Percentiles rank a stretch among this genome's conserved stretches.
Evolutionary conservation across 2,888 invertebrate genomes (phyloP).

Genomic region (Eupithecia dodoneata): DNA sequence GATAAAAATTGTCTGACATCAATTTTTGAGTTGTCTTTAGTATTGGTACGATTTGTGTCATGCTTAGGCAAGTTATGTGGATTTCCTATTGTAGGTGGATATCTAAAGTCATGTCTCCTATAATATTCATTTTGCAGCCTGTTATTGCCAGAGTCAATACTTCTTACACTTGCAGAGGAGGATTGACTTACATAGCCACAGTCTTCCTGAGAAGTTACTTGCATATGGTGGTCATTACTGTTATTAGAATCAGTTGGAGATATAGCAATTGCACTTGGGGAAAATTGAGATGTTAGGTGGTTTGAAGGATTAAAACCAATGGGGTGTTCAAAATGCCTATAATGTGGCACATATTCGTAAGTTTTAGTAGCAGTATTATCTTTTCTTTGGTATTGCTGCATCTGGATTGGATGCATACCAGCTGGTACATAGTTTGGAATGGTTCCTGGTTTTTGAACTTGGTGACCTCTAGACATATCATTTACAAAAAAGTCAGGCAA

Average conservation of each 20-base stretch:
- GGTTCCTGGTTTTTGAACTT: slow-evolving; percentile 64
- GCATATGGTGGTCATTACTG: slow-evolving; percentile 72
- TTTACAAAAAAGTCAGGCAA: slow-evolving; percentile 66
- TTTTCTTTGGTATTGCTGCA: slow-evolving; percentile 70
- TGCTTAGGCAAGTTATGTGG: slow-evolving; percentile 53
- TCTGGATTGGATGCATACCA: slow-evolving; percentile 63
- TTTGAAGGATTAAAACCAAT: slow-evolving; percentile 61
- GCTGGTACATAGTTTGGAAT: slow-evolving; percentile 65
- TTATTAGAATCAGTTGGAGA: slow-evolving; percentile 77
- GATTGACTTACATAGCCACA: slow-evolving; percentile 81
- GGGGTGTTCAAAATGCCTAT: slow-evolving; percentile 66
- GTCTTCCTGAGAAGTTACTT: slow-evolving; percentile 72
- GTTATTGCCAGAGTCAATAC: slow-evolving; percentile 67
- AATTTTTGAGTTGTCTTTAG: slow-evolving; percentile 68
- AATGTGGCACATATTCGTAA: slow-evolving; percentile 68
- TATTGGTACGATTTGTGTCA: slow-evolving; percentile 48
- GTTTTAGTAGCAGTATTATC: slow-evolving; percentile 63
- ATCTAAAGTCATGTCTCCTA: slow-evolving; percentile 66
- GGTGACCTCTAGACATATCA: slow-evolving; percentile 64
- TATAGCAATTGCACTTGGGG: slow-evolving; percentile 73
- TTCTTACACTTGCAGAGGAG: slow-evolving; percentile 74
- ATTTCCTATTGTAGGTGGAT: slow-evolving; percentile 57
- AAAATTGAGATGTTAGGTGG: slow-evolving; percentile 71
- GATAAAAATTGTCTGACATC: slow-evolving; percentile 79
- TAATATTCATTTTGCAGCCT: slow-evolving; percentile 65